Evolutionary conservation across 2,888 invertebrate genomes (phyloP).

Genomic region (Andrena dorsata): DNA sequence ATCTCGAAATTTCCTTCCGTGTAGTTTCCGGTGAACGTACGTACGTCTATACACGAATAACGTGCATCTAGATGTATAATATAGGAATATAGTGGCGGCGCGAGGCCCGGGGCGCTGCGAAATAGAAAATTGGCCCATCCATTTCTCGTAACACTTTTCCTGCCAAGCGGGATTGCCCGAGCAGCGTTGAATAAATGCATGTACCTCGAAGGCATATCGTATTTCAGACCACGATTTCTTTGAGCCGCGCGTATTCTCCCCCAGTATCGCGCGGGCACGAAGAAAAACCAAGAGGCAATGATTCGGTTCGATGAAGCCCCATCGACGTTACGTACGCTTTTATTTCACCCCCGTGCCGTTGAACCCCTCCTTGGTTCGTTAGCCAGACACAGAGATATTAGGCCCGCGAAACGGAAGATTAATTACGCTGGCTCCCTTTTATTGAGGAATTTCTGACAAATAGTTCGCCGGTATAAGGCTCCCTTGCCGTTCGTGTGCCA

Average conservation of each 20-base stretch:
- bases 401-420: slow-evolving; percentile 28
- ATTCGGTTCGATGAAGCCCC: slow-evolving; percentile 54
- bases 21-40: slow-evolving; percentile 21
- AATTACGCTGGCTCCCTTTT: slow-evolving; percentile 37
- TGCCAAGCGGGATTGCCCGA: slow-evolving; percentile 75
- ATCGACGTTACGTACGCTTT: slow-evolving; percentile 29
- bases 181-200: slow-evolving; percentile 80
- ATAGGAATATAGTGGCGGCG: slow-evolving; percentile 58
- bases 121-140: slow-evolving; percentile 83
- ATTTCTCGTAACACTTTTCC: slow-evolving; percentile 79
- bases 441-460: slow-evolving; percentile 38
- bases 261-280: slow-evolving; percentile 21
- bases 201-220: slow-evolving; percentile 74
- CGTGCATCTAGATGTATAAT: slow-evolving; percentile 60
- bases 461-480: slow-evolving; percentile 23
- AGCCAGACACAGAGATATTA: slow-evolving; percentile 28
- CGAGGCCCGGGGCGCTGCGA: slow-evolving; percentile 71
- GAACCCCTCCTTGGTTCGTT: slow-evolving; percentile 34
- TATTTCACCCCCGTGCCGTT: slow-evolving; percentile 18
- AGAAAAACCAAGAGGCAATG: slow-evolving; percentile 52
- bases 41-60: slow-evolving; percentile 19
- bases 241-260: slow-evolving; percentile 42
- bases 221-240: slow-evolving; percentile 55
- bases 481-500: slow-evolving; percentile 8
- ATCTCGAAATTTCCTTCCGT: slow-evolving; percentile 18